Evolutionary conservation across 2,888 invertebrate species (phyloP).

Genomic region (Ametastegia equiseti): DNA sequence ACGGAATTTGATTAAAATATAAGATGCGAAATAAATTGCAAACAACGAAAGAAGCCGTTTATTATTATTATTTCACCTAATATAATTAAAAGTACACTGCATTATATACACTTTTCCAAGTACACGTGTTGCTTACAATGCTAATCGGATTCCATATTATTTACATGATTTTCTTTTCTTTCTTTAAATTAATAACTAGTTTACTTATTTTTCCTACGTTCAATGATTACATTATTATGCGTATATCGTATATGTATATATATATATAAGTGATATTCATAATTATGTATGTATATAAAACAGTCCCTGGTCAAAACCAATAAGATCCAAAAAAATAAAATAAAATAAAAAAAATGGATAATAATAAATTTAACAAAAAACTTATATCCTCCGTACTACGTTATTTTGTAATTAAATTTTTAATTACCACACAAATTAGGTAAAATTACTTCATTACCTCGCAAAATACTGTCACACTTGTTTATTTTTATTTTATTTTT

Average conservation of each 20-base stretch:
- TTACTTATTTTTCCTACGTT: conserved; percentile 51
- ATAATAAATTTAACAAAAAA: conserved; percentile 72
- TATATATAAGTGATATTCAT: conserved; percentile 30
- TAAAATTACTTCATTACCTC: conserved; percentile 59
- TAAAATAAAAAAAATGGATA: neutral
- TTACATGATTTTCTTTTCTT: conserved; percentile 64
- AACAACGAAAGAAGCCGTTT: conserved; percentile 76
- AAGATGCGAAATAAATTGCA: conserved; percentile 63
- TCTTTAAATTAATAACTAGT: conserved; percentile 23
- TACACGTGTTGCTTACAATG: conserved; percentile 72
- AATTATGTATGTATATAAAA: conserved; percentile 72
- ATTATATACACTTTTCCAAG: conserved; percentile 75
- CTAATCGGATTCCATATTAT: conserved; percentile 73
- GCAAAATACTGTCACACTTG: conserved; percentile 68
- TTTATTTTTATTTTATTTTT: neutral
- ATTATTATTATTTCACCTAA: conserved; percentile 75
- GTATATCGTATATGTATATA: conserved; percentile 64
- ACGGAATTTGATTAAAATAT: conserved; percentile 22
- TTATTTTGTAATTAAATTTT: conserved; percentile 68
- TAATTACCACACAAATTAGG: conserved; percentile 68
- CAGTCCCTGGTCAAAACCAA: conserved; percentile 74
- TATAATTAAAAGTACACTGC: conserved; percentile 75
- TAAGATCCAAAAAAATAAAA: conserved; percentile 69
- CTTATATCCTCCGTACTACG: conserved; percentile 50
- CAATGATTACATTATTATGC: conserved; percentile 71